Evolutionary conservation across 2,888 invertebrate species (phyloP).

Genomic region (Arge pagana): DNA sequence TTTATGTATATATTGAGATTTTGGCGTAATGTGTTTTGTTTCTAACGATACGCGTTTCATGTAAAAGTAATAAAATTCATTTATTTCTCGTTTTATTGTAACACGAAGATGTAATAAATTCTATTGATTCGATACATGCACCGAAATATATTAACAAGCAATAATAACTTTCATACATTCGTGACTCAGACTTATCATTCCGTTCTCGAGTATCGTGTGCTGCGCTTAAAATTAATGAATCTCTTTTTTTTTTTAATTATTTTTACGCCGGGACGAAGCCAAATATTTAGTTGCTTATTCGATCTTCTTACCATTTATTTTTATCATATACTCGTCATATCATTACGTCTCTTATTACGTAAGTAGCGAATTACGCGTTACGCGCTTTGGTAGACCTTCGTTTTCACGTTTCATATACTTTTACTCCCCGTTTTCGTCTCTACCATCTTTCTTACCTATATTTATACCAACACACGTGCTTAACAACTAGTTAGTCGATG

Average conservation of each 20-base stretch:
- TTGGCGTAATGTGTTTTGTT: conserved; percentile 26
- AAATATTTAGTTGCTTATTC: conserved; percentile 16
- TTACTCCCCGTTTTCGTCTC: no score
- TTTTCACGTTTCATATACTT: neutral
- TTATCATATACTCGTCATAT: neutral
- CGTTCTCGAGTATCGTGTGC: conserved; percentile 16
- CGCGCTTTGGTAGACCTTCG: conserved; percentile 13
- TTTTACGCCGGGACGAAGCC: conserved; percentile 15
- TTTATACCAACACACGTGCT: conserved; percentile 30
- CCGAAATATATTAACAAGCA: conserved; percentile 17
- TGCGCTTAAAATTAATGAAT: conserved; percentile 15
- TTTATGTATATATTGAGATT: conserved; percentile 30
- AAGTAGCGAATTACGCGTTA: conserved; percentile 16
- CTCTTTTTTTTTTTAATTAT: no score
- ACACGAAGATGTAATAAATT: conserved; percentile 5
- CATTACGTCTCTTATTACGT: conserved; percentile 11
- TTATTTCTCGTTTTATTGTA: no score
- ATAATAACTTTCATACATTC: conserved; percentile 19
- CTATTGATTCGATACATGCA: conserved; percentile 14
- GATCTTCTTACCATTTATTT: conserved; percentile 5
- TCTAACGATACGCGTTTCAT: conserved; percentile 4
- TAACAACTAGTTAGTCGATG: conserved; percentile 28
- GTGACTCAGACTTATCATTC: conserved; percentile 20
- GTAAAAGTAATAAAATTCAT: conserved; percentile 21
- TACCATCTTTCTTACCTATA: conserved; percentile 17